Percentiles rank a stretch among this genome's conserved stretches.
Evolutionary conservation across 2,888 invertebrate genomes (phyloP).

Genomic region (Eristalis pertinax): DNA sequence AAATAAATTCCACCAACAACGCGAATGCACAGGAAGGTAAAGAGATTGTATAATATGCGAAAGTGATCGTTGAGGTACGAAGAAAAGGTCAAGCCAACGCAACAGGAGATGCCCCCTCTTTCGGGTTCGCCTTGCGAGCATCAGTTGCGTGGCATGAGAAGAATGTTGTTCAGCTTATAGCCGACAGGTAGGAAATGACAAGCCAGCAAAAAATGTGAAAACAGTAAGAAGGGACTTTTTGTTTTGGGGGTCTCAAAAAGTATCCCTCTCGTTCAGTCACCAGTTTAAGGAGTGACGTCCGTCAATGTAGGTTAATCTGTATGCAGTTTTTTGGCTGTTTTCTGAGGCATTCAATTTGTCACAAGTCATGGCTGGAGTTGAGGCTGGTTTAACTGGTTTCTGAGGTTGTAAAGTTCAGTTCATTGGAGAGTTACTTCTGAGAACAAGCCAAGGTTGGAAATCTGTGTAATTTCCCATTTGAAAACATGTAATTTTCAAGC

Average conservation of each 20-base stretch:
- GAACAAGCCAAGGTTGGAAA: too few relatives aligned
- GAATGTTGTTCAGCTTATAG: slow-evolving; percentile 18
- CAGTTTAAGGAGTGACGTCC: slow-evolving; percentile 15
- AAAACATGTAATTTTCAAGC: too few relatives aligned
- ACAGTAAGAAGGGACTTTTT: slow-evolving; percentile 8
- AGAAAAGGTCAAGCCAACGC: slow-evolving; percentile 46
- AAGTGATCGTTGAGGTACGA: slow-evolving; percentile 47
- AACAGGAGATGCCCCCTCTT: background rate
- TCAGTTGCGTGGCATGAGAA: background rate
- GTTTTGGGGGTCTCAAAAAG: background rate
- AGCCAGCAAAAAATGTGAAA: slow-evolving; percentile 19
- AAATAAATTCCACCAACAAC: slow-evolving; percentile 41
- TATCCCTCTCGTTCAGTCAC: background rate
- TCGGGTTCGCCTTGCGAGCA: background rate
- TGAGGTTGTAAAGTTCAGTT: background rate
- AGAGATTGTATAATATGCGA: slow-evolving; percentile 62
- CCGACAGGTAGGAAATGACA: slow-evolving; percentile 28
- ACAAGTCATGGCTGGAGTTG: background rate
- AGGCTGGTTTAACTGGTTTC: background rate
- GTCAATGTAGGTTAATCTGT: slow-evolving; percentile 49
- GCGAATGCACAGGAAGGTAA: background rate
- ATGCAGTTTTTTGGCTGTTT: background rate
- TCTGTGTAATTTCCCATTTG: too few relatives aligned
- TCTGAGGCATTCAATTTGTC: background rate
- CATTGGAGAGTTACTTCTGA: background rate